Evolutionary conservation across 2,888 invertebrate species (phyloP), one percentile per base, ranked within the genome.

Genomic region (Eupithecia subfuscata): DNA sequence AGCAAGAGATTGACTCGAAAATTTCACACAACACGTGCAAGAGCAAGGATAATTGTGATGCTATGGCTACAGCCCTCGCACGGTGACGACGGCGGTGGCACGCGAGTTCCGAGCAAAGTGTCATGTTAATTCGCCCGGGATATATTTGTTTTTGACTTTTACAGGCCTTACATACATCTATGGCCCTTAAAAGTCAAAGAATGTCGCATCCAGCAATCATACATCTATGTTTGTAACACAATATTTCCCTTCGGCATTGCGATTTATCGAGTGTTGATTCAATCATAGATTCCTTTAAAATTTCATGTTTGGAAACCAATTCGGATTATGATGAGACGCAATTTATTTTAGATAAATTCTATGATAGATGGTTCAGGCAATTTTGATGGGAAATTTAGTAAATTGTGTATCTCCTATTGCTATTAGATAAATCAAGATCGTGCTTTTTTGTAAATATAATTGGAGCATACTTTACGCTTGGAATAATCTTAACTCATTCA

Each of bases 261-360:
- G 87, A 89, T 88, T 90, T 90, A 90, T 89, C 88, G 88, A 84
- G 89, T 90, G 92, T 92, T 92, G 92, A 92, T 92, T 92, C 91
- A 91, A 92, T 92, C 91, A 90, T 91, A 91, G 91, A 91, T 92
- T 91, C 85, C 87, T 90, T 91, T 91, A 88, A 91, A 92, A 85
- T 91, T 90, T 86, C 82, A 84, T 88, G 87, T 90, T 90, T 88
- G 88, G 86, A 87, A 89, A 89, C 87, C 90, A 90, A 91, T 90
- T 87, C 79, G 88, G 88, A 91, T 91, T 90, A 90, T 85, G 86
- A 87, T 84, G 85, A 83, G 84, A 82, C 73, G 84, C 83, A 83
- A 85, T 88, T 85, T 85, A 87, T 87, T 87, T 85, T 82, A 74
- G 75, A 79, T 80, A 77, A 79, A 81, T 81, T 81, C 81, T 80